Conservation (phyloP, 2,888 invertebrate genomes). For the Agrotis exclamationis region DNA sequence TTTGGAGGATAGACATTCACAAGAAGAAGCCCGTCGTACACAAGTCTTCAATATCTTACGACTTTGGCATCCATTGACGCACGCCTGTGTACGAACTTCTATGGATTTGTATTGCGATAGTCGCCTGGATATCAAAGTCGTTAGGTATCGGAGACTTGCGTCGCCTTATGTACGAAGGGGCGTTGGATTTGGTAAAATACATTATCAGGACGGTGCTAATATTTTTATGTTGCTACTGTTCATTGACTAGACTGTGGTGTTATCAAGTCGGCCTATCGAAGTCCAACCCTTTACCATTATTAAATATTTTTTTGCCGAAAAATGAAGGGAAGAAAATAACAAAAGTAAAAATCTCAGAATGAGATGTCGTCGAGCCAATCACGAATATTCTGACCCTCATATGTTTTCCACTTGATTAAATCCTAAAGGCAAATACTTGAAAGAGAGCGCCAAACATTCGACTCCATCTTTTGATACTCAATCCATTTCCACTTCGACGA, state of each 20-base stretch:
- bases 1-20: background rate
- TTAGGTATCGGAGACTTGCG: too few species aligned
- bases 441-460: slow-evolving; percentile 68
- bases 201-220: background rate
- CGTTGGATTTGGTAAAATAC: background rate
- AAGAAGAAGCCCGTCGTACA: too few species aligned
- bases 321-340: background rate
- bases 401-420: slow-evolving; percentile 71
- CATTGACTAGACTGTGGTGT: background rate
- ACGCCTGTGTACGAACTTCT: too few species aligned
- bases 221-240: slow-evolving; percentile 1
- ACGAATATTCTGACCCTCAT: slow-evolving; percentile 63
- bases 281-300: background rate
- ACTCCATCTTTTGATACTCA: slow-evolving; percentile 66
- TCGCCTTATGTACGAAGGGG: too few species aligned
- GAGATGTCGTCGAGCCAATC: slow-evolving; percentile 43
- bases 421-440: slow-evolving; percentile 68
- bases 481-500: slow-evolving; percentile 64
- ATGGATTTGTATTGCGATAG: too few species aligned
- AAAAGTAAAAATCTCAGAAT: slow-evolving; percentile 26
- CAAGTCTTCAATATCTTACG: too few species aligned
- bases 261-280: background rate
- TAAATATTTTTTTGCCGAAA: background rate
- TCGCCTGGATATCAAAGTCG: too few species aligned
- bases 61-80: too few species aligned